Evolutionary conservation across 2,888 invertebrate genomes (phyloP), one percentile per base, ranked within the genome.

Genomic region (Apeira syringaria): DNA sequence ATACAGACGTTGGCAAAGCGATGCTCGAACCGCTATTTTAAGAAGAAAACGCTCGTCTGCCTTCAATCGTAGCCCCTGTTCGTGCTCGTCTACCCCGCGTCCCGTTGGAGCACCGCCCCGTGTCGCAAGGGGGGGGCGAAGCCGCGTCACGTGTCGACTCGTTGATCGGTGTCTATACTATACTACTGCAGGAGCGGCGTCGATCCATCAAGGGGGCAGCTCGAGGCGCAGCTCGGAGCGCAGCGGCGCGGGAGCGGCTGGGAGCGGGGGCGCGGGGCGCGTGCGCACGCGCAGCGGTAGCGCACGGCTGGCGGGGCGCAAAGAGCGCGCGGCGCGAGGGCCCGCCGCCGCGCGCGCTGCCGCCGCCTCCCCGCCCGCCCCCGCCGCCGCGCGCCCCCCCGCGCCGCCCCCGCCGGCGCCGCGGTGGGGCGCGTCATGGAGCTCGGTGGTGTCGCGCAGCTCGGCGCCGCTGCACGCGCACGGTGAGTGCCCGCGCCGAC

Each of bases 351-450:
- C 44, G 47, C 54, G 51, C 39, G 59, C 36, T 54, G 43, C 60
- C 48, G 55, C 53, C 36, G 37, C 49, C 50, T 47, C 22, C 59
- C 9, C 42, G 57, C 35, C 33, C 51, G 37, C 22, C 36, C 35
- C 40, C 41, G 35, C 37, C 36, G 18, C 43, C 33, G n/a, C 38
- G 47, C 46, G 42, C 55, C 25, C 10, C 10, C 26, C 9, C 56
- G 47, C 52, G 68, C 54, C 7, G 20, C 20, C 17, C 49, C 56
- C 53, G n/a, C 51, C 50, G 35, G 56, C 61, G 2, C 59, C 76
- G 62, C 80, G 79, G 49, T 74, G 74, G 73, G 77, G 80, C 67
- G 80, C 79, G 31, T 67, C 74, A 44, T 82, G 81, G 80, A 74
- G 74, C 68, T 71, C 75, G 22, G 85, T 81, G 55, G 83, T 83